These are phyloP conservation scores for Clunio marinus DNA, from an alignment of 2,888 invertebrate species.

Conservation along the genomic window DNA sequence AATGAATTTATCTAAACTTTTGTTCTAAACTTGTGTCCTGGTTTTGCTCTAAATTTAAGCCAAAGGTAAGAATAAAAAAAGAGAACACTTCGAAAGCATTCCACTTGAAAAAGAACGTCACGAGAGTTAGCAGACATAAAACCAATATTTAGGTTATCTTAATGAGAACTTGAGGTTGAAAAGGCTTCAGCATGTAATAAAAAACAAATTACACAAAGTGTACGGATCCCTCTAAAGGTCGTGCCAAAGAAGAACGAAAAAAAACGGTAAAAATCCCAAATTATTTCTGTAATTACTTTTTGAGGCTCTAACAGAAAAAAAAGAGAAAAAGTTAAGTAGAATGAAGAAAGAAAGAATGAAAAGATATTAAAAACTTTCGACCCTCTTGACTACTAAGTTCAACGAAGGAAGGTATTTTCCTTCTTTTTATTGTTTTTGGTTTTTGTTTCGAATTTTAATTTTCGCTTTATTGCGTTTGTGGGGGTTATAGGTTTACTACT, in stretches of 20 bases:
- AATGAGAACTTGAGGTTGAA: conserved; percentile 31
- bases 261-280: conserved; percentile 18
- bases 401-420: neutral
- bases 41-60: too few relatives aligned
- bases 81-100: too few relatives aligned
- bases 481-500: neutral
- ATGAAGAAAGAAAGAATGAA: neutral
- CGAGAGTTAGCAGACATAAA: conserved; percentile 9
- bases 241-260: conserved; percentile 7
- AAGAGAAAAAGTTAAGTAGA: too few relatives aligned
- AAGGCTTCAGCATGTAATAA: conserved; percentile 37
- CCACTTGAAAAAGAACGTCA: neutral
- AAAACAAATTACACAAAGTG: conserved; percentile 33
- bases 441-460: conserved; percentile 12
- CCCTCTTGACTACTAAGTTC: conserved; percentile 4
- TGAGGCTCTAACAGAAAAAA: conserved; percentile 21
- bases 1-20: too few relatives aligned
- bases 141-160: conserved; percentile 28
- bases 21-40: too few relatives aligned
- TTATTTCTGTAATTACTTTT: conserved; percentile 36
- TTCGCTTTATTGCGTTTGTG: neutral
- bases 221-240: conserved; percentile 1
- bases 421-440: neutral
- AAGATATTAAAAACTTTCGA: conserved; percentile 7
- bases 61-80: too few relatives aligned